These are phyloP conservation scores for Protosalanx chinensis DNA, from an alignment of 2,797 vertebrate genomes.

Conservation along the genomic window DNA sequence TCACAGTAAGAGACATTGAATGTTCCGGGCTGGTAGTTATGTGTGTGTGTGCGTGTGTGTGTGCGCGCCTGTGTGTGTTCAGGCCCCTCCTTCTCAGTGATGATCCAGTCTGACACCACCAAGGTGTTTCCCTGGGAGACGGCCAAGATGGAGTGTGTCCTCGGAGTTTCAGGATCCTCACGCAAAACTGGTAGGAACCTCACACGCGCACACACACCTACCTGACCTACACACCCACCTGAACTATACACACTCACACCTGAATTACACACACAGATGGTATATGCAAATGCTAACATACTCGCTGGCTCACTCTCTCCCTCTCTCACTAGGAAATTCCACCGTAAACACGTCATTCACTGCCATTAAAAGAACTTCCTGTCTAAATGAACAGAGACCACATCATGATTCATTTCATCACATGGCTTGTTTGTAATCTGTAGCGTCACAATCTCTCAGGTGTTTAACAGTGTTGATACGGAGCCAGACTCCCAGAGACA, in stretches of 20 bases:
- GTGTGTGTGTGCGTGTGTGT: slow-evolving; percentile 26
- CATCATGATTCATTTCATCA: background rate
- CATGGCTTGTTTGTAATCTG: background rate
- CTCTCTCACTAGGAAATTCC: too few species aligned
- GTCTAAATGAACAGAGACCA: background rate
- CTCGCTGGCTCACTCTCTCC: background rate
- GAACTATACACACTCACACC: background rate
- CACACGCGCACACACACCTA: background rate
- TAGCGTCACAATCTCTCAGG: background rate
- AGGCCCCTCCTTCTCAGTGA: slow-evolving; percentile 83
- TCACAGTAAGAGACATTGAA: background rate
- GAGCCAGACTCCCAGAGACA: too few species aligned
- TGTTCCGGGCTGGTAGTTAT: too few species aligned
- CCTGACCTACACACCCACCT: background rate
- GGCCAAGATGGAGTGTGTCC: slow-evolving; percentile 82
- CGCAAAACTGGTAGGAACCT: slow-evolving; percentile 76
- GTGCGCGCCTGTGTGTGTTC: slow-evolving; percentile 7
- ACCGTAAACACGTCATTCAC: background rate
- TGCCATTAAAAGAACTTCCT: background rate
- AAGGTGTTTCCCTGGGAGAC: slow-evolving; percentile 84
- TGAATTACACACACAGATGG: background rate
- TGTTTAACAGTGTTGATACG: background rate
- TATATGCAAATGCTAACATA: background rate
- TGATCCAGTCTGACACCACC: slow-evolving; percentile 76
- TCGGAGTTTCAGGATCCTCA: slow-evolving; percentile 76